Evolutionary conservation across 2,113 vertebrate genomes (phyloP), one percentile per base, ranked within the genome.

Genomic region (Leucopternis melanops): DNA sequence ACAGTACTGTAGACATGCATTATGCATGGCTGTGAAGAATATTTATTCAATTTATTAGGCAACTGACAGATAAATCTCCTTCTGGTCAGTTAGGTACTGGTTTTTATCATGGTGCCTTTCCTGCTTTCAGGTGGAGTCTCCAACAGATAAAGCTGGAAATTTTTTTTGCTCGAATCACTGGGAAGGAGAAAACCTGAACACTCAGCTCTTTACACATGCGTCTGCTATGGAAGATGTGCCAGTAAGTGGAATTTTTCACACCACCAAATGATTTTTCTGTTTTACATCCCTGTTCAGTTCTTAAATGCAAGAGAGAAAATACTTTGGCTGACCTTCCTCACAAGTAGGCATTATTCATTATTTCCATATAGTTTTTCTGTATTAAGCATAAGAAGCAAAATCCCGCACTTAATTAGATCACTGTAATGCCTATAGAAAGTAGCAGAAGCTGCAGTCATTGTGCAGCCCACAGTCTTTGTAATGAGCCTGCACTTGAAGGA

Each of bases 151-250:
- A 97, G 92, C 97, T n/a, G 99, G 98, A 91, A 98, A 98, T 18
- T 99, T 98, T 87, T 98, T 99, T 95, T 98, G 98, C 65, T 98
- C 97, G 2, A 98, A 85, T 96, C 98, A 98, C 94, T 99, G 99
- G 99, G 99, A 99, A 96, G 98, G 97, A 77, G 98, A 99, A 93
- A 98, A 98, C 75, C 98, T 99, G 67, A 98, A 98, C 77, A 95
- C 99, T 42, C 99, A 99, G 96, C 98, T 99, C 91, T 99, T 99
- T 91, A 96, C 98, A 26, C 98, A 98, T 25, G 96, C 94, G 0
- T 98, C 98, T n/a, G n/a, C 98, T 10, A 88, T 98, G 85, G 98
- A 99, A 90, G 98, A 99, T 92, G 95, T 99, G 72, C 98, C 99
- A 23, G 99, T 99, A 98, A 98, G 99, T 98, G n/a, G 58, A 45